Evolutionary conservation across 2,113 vertebrate genomes (phyloP).

Genomic region (Pachycephala philippinensis): DNA sequence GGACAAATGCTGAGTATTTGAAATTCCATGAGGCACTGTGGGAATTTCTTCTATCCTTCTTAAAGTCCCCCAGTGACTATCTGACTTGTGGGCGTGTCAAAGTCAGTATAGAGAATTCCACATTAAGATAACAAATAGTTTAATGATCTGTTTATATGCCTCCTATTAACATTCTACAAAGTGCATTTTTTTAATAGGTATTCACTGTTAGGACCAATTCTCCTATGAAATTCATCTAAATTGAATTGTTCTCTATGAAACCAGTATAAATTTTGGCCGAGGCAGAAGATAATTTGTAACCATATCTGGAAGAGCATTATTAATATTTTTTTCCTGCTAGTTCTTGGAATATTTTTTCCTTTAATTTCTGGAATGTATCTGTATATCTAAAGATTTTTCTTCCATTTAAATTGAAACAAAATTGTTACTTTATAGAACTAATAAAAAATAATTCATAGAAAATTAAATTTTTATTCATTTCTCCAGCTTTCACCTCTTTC

Average conservation of each 20-base stretch:
- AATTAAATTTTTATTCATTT: background rate
- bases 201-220: background rate
- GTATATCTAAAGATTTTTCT: background rate
- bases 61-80: background rate
- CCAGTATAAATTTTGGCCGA: background rate
- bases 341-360: background rate
- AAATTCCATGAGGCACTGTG: background rate
- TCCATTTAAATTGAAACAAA: background rate
- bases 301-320: background rate
- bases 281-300: background rate
- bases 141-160: background rate
- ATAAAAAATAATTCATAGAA: background rate
- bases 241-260: background rate
- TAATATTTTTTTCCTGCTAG: background rate
- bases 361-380: background rate
- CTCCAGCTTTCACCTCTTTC: background rate
- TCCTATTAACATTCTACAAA: background rate
- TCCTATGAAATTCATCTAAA: background rate
- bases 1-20: background rate
- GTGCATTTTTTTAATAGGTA: background rate
- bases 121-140: background rate
- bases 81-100: background rate
- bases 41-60: background rate
- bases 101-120: background rate
- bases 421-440: background rate